Evolutionary conservation across 2,113 vertebrate species (phyloP).

Genomic region (Seriola quinqueradiata): DNA sequence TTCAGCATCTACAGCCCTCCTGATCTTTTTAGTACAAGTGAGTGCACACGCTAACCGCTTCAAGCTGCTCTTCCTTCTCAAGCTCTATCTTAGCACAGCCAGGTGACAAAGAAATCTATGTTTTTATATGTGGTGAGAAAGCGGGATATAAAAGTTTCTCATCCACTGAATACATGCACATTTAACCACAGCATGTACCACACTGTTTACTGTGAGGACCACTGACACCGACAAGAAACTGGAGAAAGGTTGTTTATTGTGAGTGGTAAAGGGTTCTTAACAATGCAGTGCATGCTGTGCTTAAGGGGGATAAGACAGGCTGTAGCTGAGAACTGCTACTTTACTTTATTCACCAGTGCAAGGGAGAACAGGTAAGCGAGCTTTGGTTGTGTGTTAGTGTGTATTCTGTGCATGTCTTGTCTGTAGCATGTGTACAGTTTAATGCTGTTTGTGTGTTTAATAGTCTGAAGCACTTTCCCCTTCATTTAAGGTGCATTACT

Average conservation of each 20-base stretch:
- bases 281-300: neutral
- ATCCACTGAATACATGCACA: neutral
- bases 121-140: conserved; percentile 7
- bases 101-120: conserved; percentile 40
- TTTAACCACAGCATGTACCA: neutral
- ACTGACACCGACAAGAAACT: conserved; percentile 6
- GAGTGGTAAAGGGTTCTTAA: conserved; percentile 9
- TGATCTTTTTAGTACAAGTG: conserved; percentile 41
- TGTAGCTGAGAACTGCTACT: neutral
- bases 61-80: conserved; percentile 29
- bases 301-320: neutral
- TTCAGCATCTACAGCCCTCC: conserved; percentile 31
- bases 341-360: neutral
- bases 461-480: neutral
- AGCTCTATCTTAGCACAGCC: conserved; percentile 29
- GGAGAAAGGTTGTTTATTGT: conserved; percentile 24
- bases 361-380: neutral
- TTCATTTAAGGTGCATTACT: neutral
- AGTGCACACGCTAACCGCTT: conserved; percentile 32
- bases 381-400: neutral
- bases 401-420: neutral
- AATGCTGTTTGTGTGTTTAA: neutral
- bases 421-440: conserved; percentile 2
- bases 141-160: conserved; percentile 17
- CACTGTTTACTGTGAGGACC: conserved; percentile 8